phyloP scores from a whole-genome alignment of 2,888 invertebrate species.

The Unio pictorum region DNA sequence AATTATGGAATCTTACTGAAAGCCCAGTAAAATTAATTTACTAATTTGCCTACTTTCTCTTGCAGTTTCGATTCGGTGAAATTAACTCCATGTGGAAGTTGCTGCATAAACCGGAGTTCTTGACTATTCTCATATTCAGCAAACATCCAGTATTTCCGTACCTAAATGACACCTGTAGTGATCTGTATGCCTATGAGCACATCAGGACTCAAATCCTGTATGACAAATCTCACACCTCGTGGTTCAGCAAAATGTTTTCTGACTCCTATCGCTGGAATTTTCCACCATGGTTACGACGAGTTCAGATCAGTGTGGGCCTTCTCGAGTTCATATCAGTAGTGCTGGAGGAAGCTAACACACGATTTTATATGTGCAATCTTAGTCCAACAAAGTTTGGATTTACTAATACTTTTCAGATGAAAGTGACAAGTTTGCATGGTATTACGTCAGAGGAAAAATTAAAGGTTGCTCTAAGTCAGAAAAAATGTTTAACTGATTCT shows the following conservation, averaged over 20 bases:
- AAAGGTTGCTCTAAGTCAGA: conserved; percentile 26
- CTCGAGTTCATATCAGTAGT: conserved; percentile 57
- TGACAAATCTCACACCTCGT: conserved; percentile 17
- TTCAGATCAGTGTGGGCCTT: conserved; percentile 58
- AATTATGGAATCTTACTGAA: no score
- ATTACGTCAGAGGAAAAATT: conserved; percentile 49
- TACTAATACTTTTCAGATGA: conserved; percentile 46
- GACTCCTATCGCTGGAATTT: conserved; percentile 53
- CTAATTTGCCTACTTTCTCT: conserved; percentile 9
- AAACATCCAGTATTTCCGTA: conserved; percentile 48
- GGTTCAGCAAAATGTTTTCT: conserved; percentile 29
- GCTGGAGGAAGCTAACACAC: conserved; percentile 50
- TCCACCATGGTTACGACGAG: conserved; percentile 55
- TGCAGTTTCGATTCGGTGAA: conserved; percentile 61
- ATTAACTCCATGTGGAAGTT: conserved; percentile 62
- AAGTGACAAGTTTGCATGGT: conserved; percentile 42
- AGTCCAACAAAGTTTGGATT: conserved; percentile 53
- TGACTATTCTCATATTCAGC: conserved; percentile 54
- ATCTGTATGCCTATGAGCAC: conserved; percentile 47
- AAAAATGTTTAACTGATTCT: conserved; percentile 39
- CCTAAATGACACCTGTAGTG: conserved; percentile 57
- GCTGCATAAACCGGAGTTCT: conserved; percentile 59
- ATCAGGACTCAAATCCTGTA: conserved; percentile 37
- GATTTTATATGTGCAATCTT: conserved; percentile 61
- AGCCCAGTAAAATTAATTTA: no score